phyloP scores from a whole-genome alignment of 2,113 vertebrate genomes.

The Origma solitaria region DNA sequence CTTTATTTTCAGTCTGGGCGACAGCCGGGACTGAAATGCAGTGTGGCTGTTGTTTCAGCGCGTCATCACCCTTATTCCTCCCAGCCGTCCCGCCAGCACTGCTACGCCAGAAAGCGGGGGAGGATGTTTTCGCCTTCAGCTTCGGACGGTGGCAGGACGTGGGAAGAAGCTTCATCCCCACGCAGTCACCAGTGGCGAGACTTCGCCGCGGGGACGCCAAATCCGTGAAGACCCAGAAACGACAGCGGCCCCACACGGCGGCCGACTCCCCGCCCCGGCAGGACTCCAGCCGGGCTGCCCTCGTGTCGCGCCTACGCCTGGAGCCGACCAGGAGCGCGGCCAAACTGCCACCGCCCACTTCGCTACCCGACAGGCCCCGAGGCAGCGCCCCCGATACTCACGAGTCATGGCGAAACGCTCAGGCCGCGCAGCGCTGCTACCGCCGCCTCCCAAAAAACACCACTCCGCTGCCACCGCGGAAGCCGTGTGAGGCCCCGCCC shows the following conservation, averaged over 20 bases:
- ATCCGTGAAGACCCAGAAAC: rapidly evolving
- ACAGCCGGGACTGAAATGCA: not conserved
- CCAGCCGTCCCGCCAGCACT: rapidly evolving
- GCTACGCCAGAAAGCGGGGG: rapidly evolving
- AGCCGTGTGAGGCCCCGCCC: rapidly evolving
- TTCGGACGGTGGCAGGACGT: rapidly evolving
- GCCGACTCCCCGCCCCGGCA: too few relatives aligned
- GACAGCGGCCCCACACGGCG: not conserved
- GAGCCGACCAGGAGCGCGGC: too few relatives aligned
- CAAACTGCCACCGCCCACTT: too few relatives aligned
- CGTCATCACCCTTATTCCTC: rapidly evolving
- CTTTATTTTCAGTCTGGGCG: not conserved
- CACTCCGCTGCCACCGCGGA: rapidly evolving
- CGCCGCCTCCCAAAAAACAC: rapidly evolving
- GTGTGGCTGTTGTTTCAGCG: rapidly evolving
- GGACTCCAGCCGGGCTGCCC: too few relatives aligned
- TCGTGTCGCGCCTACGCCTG: rapidly evolving
- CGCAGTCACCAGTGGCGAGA: not conserved
- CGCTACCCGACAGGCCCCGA: rapidly evolving
- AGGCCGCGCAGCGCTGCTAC: rapidly evolving
- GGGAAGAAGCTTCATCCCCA: not conserved
- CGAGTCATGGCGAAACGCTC: not conserved
- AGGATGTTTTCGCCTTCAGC: not conserved
- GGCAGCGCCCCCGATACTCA: not conserved
- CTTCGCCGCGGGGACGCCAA: not conserved